Base-by-base conservation (phyloP, 92 coral and sea anemone genomes). In the Phenganax subtilis region DNA sequence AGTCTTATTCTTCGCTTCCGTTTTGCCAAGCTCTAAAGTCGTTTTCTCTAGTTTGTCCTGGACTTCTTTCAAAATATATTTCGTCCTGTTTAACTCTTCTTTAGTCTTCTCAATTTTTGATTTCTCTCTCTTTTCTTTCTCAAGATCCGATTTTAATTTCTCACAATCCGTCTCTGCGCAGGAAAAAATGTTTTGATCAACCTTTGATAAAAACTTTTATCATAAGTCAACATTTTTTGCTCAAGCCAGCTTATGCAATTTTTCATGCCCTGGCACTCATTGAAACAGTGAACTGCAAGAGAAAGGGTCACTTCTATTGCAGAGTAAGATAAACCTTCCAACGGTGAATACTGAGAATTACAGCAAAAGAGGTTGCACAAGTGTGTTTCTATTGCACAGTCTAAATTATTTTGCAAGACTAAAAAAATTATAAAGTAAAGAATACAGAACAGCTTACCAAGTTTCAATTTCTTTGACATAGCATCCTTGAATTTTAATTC, bases 1-100 rank as follows among this genome's bases (percentile, higher is more conserved):
- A 10, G 93, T 89, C 58, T 87, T 90, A 84, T 93, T 93, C 85
- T 89, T 93, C 44, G 98, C 91, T 63, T 90, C 94, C 72, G 87
- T 90, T 84, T 93, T 93, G 78, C 88, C 97, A 62, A 93, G 97
- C 58, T 91, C 98, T 59, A 91, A 82, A 0, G 91, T 87, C 0
- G 91, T 90, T 47, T 82, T 87, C 77, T 88, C 88, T 9, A 93
- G 84, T 76, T 88, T 90, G 12, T 72, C 81, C 68, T 93, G 92
- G 55, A 92, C 88, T 12, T 86, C 91, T 28, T 85, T 85, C 79
- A 94, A 80, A 54, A 85, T 89, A 51, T 85, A 82, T 75, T 91
- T 91, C 37, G 91, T 63, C 29, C 57, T 80, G 6, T 84, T 84
- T 44, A 94, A 81, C 52, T 91, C 94, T 70, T 89, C 84, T 73